Percentiles rank a stretch among this genome's conserved stretches.
These are phyloP conservation scores for Alectura lathami DNA, from an alignment of 2,113 vertebrate genomes.

Conservation along the genomic window DNA sequence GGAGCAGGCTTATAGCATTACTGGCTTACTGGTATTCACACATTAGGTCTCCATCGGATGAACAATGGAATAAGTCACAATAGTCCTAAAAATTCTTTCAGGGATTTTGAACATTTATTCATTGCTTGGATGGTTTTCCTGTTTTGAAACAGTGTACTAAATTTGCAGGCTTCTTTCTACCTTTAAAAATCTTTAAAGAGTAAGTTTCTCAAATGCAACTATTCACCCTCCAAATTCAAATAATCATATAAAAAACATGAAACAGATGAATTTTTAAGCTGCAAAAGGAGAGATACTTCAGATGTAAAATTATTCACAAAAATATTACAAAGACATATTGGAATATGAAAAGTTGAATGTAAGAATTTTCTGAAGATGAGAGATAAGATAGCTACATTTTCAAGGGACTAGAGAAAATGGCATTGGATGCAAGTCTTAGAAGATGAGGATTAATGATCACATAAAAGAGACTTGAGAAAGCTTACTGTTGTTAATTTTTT, in stretches of 20 bases:
- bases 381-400: neutral
- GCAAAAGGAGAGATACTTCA: neutral
- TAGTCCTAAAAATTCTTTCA: neutral
- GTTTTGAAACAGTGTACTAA: neutral
- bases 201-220: neutral
- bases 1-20: neutral
- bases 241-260: neutral
- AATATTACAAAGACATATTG: neutral
- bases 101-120: neutral
- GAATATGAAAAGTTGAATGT: neutral
- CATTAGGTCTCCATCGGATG: neutral
- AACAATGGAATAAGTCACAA: neutral
- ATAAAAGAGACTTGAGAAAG: neutral
- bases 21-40: neutral
- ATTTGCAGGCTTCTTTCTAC: neutral
- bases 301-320: neutral
- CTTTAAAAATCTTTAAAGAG: neutral
- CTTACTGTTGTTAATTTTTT: neutral
- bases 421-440: neutral
- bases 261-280: neutral
- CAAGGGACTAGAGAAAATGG: neutral
- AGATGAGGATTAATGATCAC: neutral
- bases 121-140: rapidly evolving
- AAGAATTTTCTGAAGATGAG: neutral
- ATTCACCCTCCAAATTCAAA: neutral